A percentile compares a stretch with the other conserved stretches of the same genome.
phyloP scores from a whole-genome alignment of 2,797 vertebrate species.

The Ctenochaetus hawaiiensis region DNA sequence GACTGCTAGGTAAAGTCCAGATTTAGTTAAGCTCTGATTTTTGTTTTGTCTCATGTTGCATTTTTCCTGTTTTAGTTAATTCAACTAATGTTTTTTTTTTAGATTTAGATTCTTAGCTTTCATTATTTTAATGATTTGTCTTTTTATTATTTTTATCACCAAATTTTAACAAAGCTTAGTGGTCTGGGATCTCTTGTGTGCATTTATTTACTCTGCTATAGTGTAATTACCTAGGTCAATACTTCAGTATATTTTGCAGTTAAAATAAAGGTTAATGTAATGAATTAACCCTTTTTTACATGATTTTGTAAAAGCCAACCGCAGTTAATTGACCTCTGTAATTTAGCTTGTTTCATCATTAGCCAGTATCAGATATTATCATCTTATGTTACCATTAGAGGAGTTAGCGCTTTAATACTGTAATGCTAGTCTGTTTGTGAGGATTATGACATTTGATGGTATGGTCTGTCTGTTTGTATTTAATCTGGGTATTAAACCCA shows the following conservation, averaged over 20 bases:
- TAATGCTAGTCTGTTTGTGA: conserved; percentile 61
- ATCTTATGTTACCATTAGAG: conserved; percentile 49
- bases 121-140: too few species aligned
- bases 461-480: conserved; percentile 57
- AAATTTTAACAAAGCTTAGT: too few species aligned
- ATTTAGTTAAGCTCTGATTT: background rate
- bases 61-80: too few species aligned
- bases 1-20: background rate
- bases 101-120: too few species aligned
- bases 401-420: conserved; percentile 50
- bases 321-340: conserved; percentile 32
- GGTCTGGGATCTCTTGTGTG: too few species aligned
- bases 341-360: conserved; percentile 53
- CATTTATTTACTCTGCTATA: too few species aligned
- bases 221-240: too few species aligned
- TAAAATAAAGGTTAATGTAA: too few species aligned
- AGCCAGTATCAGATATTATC: conserved; percentile 48
- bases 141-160: too few species aligned
- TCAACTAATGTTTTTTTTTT: too few species aligned
- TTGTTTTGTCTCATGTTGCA: background rate
- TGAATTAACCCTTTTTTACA: too few species aligned
- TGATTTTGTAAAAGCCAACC: background rate
- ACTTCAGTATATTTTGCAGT: too few species aligned
- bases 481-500: conserved; percentile 69
- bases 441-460: conserved; percentile 72